A percentile compares a stretch with the other conserved stretches of the same genome.
Evolutionary conservation across 2,113 vertebrate species (phyloP).

Genomic region (Pardalotus punctatus): DNA sequence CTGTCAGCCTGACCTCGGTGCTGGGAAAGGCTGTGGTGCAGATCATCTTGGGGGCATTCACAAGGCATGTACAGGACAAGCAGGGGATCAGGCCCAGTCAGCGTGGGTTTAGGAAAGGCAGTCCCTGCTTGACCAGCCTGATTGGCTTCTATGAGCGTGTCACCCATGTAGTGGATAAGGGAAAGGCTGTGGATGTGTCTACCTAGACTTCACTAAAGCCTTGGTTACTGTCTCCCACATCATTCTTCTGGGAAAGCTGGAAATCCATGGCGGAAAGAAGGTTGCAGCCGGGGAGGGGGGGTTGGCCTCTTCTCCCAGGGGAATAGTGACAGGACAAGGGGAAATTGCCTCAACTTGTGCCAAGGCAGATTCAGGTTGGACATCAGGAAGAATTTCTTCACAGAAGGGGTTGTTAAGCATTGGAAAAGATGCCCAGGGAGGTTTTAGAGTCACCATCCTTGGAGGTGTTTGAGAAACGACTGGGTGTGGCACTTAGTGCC

Average conservation of each 20-base stretch:
- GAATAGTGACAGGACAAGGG: not conserved
- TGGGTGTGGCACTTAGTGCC: rapidly evolving
- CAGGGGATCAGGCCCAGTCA: not conserved
- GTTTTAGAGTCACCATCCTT: not conserved
- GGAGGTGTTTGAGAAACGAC: not conserved
- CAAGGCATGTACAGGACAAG: not conserved
- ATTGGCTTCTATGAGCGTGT: not conserved
- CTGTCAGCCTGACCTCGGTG: not conserved
- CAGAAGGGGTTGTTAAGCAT: not conserved
- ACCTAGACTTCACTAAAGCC: not conserved
- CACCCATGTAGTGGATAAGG: not conserved
- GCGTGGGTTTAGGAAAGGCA: not conserved
- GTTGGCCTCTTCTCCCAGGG: not conserved
- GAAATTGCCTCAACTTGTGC: not conserved
- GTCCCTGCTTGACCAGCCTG: not conserved
- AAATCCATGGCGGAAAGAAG: not conserved
- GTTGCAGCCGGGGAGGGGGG: no score
- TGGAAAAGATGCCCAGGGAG: not conserved
- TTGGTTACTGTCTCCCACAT: not conserved
- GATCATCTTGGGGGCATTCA: not conserved
- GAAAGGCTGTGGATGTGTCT: not conserved
- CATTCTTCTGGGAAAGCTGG: not conserved
- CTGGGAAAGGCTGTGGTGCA: not conserved
- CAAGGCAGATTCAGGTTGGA: not conserved
- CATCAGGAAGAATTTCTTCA: not conserved